phyloP scores from a whole-genome alignment of 2,888 invertebrate genomes.

The Proisotoma minuta region DNA sequence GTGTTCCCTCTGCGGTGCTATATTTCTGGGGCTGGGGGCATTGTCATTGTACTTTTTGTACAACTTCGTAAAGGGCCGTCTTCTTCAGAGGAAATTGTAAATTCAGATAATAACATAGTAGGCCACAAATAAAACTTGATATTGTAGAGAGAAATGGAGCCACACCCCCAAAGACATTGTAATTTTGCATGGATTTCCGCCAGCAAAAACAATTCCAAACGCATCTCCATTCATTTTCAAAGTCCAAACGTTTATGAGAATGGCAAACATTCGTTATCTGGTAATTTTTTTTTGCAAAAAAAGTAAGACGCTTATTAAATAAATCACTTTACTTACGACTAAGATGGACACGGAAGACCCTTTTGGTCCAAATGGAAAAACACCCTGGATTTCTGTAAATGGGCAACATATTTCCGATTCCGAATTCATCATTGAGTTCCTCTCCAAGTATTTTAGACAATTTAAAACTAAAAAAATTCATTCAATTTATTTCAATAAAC shows the following conservation, averaged over 20 bases:
- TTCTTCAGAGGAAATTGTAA: not conserved
- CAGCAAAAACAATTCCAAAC: conserved; percentile 13
- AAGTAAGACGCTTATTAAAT: not conserved
- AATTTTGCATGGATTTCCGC: conserved; percentile 17
- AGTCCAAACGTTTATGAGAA: conserved; percentile 26
- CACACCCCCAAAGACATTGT: conserved; percentile 14
- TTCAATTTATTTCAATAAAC: not conserved
- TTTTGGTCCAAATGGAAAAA: conserved; percentile 37
- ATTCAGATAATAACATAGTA: not conserved
- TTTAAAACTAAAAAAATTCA: not conserved
- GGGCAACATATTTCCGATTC: conserved; percentile 37
- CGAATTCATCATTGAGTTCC: conserved; percentile 29
- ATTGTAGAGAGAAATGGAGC: conserved; percentile 4
- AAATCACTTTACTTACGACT: not conserved
- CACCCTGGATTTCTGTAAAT: conserved; percentile 40
- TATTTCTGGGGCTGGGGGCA: not conserved
- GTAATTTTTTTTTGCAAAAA: not conserved
- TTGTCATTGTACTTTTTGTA: not conserved
- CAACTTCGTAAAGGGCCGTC: not conserved
- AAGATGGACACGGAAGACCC: conserved; percentile 23
- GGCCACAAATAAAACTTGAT: not conserved
- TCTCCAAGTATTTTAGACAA: conserved; percentile 23
- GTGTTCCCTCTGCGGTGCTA: not conserved
- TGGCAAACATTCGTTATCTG: conserved; percentile 28
- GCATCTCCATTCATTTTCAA: conserved; percentile 32